phyloP scores from a whole-genome alignment of 2,888 invertebrate genomes.

The Gasteruption jaculator region DNA sequence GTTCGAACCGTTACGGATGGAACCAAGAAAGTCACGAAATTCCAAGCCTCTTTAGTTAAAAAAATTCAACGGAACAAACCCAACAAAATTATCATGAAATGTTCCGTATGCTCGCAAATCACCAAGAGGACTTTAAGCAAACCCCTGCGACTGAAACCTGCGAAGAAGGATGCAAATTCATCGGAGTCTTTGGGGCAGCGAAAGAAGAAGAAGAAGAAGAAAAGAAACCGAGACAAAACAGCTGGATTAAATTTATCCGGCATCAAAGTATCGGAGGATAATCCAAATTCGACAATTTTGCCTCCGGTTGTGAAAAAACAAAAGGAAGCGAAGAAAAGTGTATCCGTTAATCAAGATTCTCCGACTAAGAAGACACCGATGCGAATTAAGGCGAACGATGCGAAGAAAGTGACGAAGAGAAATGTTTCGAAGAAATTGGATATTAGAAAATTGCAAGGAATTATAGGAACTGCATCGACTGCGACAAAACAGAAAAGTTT shows the following conservation, averaged over 20 bases:
- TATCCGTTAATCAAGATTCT: neutral
- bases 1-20: constrained; percentile 17
- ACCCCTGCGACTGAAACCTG: constrained; percentile 28
- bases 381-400: no score
- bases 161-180: constrained; percentile 6
- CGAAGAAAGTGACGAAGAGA: no score
- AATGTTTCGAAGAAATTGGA: constrained; percentile 34
- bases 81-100: constrained; percentile 37
- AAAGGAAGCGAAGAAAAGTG: constrained; percentile 1
- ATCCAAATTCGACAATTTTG: constrained; percentile 6
- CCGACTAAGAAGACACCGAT: no score
- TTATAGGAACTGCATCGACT: constrained; percentile 28
- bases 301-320: constrained; percentile 3
- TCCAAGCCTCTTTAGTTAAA: constrained; percentile 26
- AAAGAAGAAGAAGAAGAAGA: constrained; percentile 42
- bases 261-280: constrained; percentile 1
- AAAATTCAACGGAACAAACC: constrained; percentile 33
- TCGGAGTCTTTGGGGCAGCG: constrained; percentile 1
- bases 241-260: constrained; percentile 48
- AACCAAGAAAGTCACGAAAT: constrained; percentile 24
- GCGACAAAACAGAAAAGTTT: constrained; percentile 33
- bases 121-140: constrained; percentile 33
- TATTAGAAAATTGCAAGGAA: constrained; percentile 33
- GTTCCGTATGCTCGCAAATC: constrained; percentile 34
- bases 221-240: constrained; percentile 45